These are phyloP conservation scores for Lepidurus packardi DNA, from an alignment of 1,140 invertebrate species.

Conservation along the genomic window DNA sequence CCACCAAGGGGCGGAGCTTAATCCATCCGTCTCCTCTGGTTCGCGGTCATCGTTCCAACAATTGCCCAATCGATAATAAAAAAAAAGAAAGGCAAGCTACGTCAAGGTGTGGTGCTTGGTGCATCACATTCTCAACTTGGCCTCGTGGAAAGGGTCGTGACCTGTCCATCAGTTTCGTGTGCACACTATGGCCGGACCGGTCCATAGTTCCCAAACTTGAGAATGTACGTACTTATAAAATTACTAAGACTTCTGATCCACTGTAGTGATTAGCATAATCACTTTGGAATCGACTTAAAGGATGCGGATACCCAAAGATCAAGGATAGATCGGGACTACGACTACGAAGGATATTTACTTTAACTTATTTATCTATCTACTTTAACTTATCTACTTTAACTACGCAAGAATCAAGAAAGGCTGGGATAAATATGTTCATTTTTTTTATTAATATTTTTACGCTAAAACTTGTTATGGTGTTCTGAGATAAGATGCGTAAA, in stretches of 20 bases:
- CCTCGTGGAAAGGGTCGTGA: neutral
- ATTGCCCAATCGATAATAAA: neutral
- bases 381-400: too few species aligned
- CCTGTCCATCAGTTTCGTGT: neutral
- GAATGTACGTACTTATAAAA: neutral
- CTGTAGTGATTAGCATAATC: neutral
- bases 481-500: too few species aligned
- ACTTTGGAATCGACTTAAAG: neutral
- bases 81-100: neutral
- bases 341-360: too few species aligned
- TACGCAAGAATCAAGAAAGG: too few species aligned
- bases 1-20: neutral
- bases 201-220: too few species aligned
- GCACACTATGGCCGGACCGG: too few species aligned
- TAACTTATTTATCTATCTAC: too few species aligned
- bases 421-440: too few species aligned
- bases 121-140: neutral
- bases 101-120: neutral
- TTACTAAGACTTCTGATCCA: neutral
- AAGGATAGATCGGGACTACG: neutral
- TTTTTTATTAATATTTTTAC: too few species aligned
- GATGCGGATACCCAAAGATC: neutral
- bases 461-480: too few species aligned
- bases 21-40: neutral
- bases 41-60: neutral